Conservation (phyloP, 2,888 invertebrate genomes). For the Conops quadrifasciatus region DNA sequence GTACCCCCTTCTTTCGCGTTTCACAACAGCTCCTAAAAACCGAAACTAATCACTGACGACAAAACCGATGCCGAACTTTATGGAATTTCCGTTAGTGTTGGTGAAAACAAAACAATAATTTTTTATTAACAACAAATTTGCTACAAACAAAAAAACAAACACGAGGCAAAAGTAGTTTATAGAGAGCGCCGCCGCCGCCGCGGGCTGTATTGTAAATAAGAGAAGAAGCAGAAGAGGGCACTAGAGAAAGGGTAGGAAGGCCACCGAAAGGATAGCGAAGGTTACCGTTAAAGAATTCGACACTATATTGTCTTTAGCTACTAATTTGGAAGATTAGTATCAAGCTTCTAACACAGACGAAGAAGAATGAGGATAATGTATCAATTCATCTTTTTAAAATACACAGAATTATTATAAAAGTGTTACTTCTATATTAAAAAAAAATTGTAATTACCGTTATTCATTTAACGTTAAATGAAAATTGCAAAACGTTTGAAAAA, state of each 20-base stretch:
- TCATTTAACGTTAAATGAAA: neutral
- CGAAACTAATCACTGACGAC: constrained; percentile 11
- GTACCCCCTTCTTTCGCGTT: neutral
- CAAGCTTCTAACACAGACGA: too few relatives aligned
- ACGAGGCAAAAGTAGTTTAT: constrained; percentile 23
- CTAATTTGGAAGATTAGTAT: neutral
- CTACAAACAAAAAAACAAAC: constrained; percentile 14
- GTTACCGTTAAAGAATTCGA: neutral
- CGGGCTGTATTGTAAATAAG: constrained; percentile 6
- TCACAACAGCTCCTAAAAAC: constrained; percentile 21
- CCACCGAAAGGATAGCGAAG: neutral
- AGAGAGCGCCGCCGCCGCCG: constrained; percentile 29
- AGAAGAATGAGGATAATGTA: too few relatives aligned
- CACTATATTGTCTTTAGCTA: constrained; percentile 13
- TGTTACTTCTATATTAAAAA: too few relatives aligned
- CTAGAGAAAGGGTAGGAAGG: too few relatives aligned
- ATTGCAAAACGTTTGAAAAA: neutral
- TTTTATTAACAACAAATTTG: constrained; percentile 44
- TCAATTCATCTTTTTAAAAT: too few relatives aligned
- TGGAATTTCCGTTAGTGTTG: constrained; percentile 45
- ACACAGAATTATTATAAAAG: too few relatives aligned
- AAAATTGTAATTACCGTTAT: too few relatives aligned
- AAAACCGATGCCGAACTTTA: constrained; percentile 29
- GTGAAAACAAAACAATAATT: constrained; percentile 55
- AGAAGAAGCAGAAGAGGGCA: neutral